Evolutionary conservation across 2,888 invertebrate genomes (phyloP).

Genomic region (Polietes domitor): DNA sequence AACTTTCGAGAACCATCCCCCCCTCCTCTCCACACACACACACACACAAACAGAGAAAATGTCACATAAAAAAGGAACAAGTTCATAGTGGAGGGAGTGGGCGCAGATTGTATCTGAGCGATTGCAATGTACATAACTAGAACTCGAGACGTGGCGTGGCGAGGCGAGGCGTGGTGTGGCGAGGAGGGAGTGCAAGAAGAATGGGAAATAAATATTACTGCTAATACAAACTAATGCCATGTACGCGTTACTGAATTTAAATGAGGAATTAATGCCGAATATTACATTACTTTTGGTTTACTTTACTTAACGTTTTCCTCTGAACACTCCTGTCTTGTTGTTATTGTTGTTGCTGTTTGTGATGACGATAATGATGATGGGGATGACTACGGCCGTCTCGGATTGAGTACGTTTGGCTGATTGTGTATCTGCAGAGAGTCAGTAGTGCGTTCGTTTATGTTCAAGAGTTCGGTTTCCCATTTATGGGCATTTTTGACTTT

Average conservation of each 20-base stretch:
- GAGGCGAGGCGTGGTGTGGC: no score
- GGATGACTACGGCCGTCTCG: background rate
- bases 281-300: constrained; percentile 73
- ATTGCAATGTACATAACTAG: background rate
- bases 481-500: constrained; percentile 62
- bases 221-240: constrained; percentile 75
- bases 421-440: background rate
- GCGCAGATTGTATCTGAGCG: constrained; percentile 29
- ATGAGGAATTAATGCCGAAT: constrained; percentile 81
- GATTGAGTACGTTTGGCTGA: background rate
- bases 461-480: background rate
- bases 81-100: constrained; percentile 10
- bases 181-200: constrained; percentile 10
- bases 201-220: constrained; percentile 60
- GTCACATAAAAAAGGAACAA: background rate
- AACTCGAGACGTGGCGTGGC: background rate
- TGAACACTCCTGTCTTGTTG: background rate
- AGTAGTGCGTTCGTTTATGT: background rate
- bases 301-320: constrained; percentile 41
- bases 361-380: background rate
- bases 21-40: background rate
- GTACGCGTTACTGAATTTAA: constrained; percentile 81
- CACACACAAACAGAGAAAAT: constrained; percentile 35
- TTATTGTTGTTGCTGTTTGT: background rate
- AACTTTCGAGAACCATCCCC: background rate